These are phyloP conservation scores for Hydropsyche tenuis DNA, from an alignment of 1,140 invertebrate species.

Conservation along the genomic window DNA sequence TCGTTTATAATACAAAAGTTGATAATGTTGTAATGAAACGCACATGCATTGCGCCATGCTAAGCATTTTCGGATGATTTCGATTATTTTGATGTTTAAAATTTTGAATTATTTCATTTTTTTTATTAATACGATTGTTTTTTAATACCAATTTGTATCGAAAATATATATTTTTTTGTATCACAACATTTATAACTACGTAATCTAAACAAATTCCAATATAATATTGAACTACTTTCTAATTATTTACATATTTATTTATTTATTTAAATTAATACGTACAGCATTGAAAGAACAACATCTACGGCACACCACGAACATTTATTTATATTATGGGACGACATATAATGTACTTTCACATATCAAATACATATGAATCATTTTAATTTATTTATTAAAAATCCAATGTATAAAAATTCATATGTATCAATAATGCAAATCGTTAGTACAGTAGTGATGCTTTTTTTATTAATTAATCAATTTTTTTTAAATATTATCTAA, in stretches of 20 bases:
- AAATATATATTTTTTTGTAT: too few relatives aligned
- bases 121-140: too few relatives aligned
- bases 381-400: not conserved
- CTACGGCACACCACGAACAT: conserved; percentile 39
- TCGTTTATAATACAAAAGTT: too few relatives aligned
- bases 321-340: conserved; percentile 11
- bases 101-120: too few relatives aligned
- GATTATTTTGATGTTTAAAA: too few relatives aligned
- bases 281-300: conserved; percentile 35
- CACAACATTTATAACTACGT: not conserved
- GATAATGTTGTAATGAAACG: not conserved
- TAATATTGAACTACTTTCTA: too few relatives aligned
- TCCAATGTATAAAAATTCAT: not conserved
- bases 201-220: not conserved
- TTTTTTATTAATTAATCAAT: too few relatives aligned
- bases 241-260: too few relatives aligned
- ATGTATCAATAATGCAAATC: not conserved
- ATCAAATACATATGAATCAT: not conserved
- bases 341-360: not conserved
- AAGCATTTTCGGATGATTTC: conserved; percentile 22
- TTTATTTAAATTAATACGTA: conserved; percentile 17
- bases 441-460: not conserved
- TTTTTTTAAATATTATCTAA: too few relatives aligned
- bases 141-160: too few relatives aligned
- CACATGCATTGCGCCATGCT: conserved; percentile 23